Evolutionary conservation across 2,797 vertebrate species (phyloP).

Genomic region (Aphelocoma californica): DNA sequence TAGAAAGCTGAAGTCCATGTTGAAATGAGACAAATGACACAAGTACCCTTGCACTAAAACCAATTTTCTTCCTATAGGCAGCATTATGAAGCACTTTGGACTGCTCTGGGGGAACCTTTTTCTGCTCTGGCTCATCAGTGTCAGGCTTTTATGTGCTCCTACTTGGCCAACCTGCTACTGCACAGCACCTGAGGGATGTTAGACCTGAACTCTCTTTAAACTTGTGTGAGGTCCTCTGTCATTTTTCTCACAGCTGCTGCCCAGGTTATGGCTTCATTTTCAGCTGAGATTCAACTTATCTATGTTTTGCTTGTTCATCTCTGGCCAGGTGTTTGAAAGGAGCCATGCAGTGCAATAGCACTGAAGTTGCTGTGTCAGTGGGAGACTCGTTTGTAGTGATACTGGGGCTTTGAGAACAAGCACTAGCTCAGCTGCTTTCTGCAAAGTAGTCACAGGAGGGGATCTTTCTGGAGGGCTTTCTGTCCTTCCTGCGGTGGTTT

Average conservation of each 20-base stretch:
- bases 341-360: accelerated
- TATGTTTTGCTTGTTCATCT: accelerated
- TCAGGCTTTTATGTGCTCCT: background rate
- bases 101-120: background rate
- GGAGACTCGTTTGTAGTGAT: background rate
- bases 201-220: background rate
- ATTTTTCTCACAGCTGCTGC: background rate
- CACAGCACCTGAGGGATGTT: background rate
- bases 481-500: background rate
- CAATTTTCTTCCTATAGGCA: background rate
- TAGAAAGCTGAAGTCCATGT: background rate
- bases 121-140: background rate
- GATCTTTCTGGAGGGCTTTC: background rate
- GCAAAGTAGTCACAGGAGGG: background rate
- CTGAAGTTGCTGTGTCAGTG: background rate
- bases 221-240: background rate
- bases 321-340: background rate
- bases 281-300: background rate
- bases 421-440: background rate
- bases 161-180: background rate
- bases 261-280: background rate
- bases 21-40: background rate
- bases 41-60: background rate
- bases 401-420: background rate
- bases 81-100: background rate